Conservation (phyloP, 1,140 invertebrate genomes). For the Asobara japonica region DNA sequence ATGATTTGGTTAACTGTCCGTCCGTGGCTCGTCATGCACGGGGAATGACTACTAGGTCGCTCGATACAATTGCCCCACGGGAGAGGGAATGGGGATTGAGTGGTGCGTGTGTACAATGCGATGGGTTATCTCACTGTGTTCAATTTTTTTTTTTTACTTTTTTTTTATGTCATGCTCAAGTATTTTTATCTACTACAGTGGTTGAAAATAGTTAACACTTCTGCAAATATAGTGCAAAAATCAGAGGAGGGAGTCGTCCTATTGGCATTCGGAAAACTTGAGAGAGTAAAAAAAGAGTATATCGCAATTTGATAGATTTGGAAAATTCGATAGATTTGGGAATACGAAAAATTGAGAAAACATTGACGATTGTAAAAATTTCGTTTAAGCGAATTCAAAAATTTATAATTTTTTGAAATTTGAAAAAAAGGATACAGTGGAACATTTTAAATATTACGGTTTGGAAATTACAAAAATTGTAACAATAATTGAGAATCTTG, state of each 20-base stretch:
- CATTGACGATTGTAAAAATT: no score
- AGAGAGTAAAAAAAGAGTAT: not conserved
- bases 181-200: slow-evolving; percentile 9
- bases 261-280: not conserved
- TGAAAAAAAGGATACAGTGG: no score
- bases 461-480: no score
- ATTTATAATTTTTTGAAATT: no score
- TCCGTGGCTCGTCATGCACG: slow-evolving; percentile 46
- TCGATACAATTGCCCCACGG: slow-evolving; percentile 49
- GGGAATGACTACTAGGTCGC: slow-evolving; percentile 49
- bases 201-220: not conserved
- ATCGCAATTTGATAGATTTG: not conserved
- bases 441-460: no score
- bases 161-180: not conserved
- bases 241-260: no score
- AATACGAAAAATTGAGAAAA: not conserved
- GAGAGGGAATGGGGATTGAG: not conserved
- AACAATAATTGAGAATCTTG: no score
- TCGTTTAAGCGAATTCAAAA: no score
- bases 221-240: not conserved
- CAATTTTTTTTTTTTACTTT: not conserved
- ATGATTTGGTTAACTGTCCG: slow-evolving; percentile 47
- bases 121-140: not conserved
- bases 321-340: not conserved
- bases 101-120: not conserved